phyloP scores from a whole-genome alignment of 2,888 invertebrate species.

The Pogonocherus hispidulus region DNA sequence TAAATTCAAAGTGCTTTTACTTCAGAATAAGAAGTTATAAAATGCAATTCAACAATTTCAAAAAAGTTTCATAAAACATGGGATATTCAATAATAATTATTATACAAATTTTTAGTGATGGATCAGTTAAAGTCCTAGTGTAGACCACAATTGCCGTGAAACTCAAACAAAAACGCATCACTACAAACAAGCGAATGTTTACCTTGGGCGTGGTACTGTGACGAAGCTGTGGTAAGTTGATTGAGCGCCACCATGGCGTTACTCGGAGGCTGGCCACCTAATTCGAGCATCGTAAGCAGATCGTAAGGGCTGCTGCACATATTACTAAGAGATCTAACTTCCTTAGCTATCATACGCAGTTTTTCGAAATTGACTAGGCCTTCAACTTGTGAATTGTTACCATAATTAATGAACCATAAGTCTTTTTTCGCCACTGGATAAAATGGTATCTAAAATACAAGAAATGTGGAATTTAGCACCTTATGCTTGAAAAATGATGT shows the following conservation, averaged over 20 bases:
- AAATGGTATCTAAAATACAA: constrained; percentile 78
- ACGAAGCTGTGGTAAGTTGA: constrained; percentile 84
- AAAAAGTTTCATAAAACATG: too few relatives aligned
- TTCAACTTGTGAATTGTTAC: constrained; percentile 93
- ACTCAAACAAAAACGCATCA: background rate
- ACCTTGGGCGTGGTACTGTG: constrained; percentile 70
- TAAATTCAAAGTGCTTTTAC: too few relatives aligned
- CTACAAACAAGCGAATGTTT: too few relatives aligned
- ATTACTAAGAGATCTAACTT: constrained; percentile 89
- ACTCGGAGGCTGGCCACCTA: constrained; percentile 89
- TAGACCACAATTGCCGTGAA: too few relatives aligned
- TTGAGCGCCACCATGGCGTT: constrained; percentile 91
- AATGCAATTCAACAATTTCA: too few relatives aligned
- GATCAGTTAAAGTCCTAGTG: too few relatives aligned
- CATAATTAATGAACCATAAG: constrained; percentile 97
- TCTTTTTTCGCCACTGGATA: constrained; percentile 95
- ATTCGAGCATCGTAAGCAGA: constrained; percentile 85
- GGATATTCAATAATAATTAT: too few relatives aligned
- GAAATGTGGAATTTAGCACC: background rate
- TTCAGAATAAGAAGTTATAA: too few relatives aligned
- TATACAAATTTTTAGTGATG: too few relatives aligned
- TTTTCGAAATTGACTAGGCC: constrained; percentile 97
- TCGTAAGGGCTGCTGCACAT: constrained; percentile 97
- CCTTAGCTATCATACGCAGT: constrained; percentile 97
- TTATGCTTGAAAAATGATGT: background rate